Percentiles rank a stretch among this genome's conserved stretches.
phyloP scores from a whole-genome alignment of 2,797 vertebrate genomes.

The Bovichtus variegatus region DNA sequence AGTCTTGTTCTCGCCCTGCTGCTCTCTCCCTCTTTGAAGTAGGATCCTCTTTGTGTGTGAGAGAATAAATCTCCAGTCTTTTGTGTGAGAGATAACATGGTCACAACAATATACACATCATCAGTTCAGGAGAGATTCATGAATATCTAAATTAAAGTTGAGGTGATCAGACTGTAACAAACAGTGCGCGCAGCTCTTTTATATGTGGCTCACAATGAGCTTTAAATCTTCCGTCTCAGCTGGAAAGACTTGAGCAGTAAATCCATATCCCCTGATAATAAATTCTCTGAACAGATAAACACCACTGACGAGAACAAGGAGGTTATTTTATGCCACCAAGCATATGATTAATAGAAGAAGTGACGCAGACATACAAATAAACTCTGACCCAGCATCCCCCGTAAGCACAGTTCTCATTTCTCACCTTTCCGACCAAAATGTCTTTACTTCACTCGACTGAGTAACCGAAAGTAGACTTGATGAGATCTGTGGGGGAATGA shows the following conservation, averaged over 20 bases:
- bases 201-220: conserved; percentile 20
- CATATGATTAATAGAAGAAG: conserved; percentile 21
- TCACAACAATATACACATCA: conserved; percentile 19
- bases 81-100: conserved; percentile 22
- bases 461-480: conserved; percentile 41
- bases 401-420: conserved; percentile 6
- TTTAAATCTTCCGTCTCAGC: conserved; percentile 39
- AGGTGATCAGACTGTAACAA: conserved; percentile 23
- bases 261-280: conserved; percentile 33
- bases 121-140: conserved; percentile 31
- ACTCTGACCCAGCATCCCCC: conserved; percentile 7
- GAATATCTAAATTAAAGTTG: conserved; percentile 34
- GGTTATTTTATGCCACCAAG: conserved; percentile 27
- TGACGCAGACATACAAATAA: conserved; percentile 2
- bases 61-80: conserved; percentile 40
- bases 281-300: conserved; percentile 44
- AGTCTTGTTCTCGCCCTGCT: conserved; percentile 1
- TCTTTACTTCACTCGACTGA: conserved; percentile 38
- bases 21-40: conserved; percentile 27
- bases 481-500: conserved; percentile 54
- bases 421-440: conserved; percentile 35
- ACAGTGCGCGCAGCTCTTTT: conserved; percentile 30
- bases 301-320: conserved; percentile 19
- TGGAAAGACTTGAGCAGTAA: conserved; percentile 27
- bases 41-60: conserved; percentile 21